Evolutionary conservation across 1,140 invertebrate genomes (phyloP), one percentile per base, ranked within the genome.

Genomic region (Philotrypesis tridentata): DNA sequence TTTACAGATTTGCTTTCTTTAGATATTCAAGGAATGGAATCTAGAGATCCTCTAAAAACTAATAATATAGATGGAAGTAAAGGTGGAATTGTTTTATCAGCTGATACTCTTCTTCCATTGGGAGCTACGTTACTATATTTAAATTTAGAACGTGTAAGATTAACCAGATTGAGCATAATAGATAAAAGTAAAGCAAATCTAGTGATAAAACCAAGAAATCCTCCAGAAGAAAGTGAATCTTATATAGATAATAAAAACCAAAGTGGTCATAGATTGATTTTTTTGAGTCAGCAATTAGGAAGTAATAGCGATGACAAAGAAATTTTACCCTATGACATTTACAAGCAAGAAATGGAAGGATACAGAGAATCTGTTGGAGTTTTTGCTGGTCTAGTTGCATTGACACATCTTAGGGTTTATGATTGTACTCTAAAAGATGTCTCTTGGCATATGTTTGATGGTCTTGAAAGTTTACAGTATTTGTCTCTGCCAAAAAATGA

Each of bases 401-500:
- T 95, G 21, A 90, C 92, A 40, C 92, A 95, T 71, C 85, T 95
- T 48, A 89, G 94, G 83, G 92, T 95, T 2, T 92, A 92, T 25
- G 89, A 92, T 31, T 95, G 95, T 84, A 90, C 93, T 29, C 83
- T 95, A 27, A 92, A 93, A 83, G 92, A 94, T 83, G 88, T 95
- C 79, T 93, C 93, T 75, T 95, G 95, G 94, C 93, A 95, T 87
- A 94, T 95, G 93, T 95, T 95, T 85, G 93, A 95, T 79, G 94
- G 94, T 21, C 86, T 95, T 2, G 86, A 91, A 2, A 93, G 92
- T 73, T 85, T 95, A 12, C 89, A 93, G 80, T 93, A 93, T 84
- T 90, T 95, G 23, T 93, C 94, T 29, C 85, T 95, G 37, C 94
- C 95, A 70, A 92, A 92, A 77, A 95, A 95, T 84, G 91, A 92